These are phyloP conservation scores for Fukomys damarensis DNA, from an alignment of 2,113 vertebrate genomes.

Conservation along the genomic window DNA sequence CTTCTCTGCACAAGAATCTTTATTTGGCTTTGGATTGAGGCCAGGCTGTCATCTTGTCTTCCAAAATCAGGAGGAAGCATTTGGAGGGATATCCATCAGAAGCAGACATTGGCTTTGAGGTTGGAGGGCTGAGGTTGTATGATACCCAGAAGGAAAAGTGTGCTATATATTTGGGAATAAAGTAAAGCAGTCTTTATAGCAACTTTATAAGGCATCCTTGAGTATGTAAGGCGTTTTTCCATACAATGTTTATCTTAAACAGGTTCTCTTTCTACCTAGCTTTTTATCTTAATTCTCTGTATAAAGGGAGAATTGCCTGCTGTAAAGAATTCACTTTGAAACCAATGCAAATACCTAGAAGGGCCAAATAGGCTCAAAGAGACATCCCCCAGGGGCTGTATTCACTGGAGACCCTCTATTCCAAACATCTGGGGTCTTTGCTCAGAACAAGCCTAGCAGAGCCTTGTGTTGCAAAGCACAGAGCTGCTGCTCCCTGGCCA, in stretches of 20 bases:
- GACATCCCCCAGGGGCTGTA: background rate
- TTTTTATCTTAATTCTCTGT: background rate
- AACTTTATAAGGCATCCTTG: background rate
- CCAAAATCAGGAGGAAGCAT: background rate
- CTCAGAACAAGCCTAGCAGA: background rate
- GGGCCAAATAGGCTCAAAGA: background rate
- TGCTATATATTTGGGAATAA: background rate
- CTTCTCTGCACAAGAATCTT: slow-evolving; percentile 27
- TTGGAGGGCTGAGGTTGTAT: background rate
- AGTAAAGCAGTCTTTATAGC: background rate
- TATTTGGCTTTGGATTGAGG: background rate
- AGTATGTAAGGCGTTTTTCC: background rate
- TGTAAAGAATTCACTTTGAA: slow-evolving; percentile 8
- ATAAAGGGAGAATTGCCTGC: background rate
- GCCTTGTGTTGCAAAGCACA: background rate
- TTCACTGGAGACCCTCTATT: background rate
- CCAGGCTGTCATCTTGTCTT: slow-evolving; percentile 25
- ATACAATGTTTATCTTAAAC: background rate
- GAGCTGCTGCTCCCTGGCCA: background rate
- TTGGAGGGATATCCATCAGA: background rate
- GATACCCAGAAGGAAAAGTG: background rate
- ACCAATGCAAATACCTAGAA: background rate
- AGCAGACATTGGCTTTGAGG: background rate
- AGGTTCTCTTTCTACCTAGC: background rate
- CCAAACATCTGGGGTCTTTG: background rate